Evolutionary conservation across 2,888 invertebrate genomes (phyloP).

Genomic region (Eristalis intricaria): DNA sequence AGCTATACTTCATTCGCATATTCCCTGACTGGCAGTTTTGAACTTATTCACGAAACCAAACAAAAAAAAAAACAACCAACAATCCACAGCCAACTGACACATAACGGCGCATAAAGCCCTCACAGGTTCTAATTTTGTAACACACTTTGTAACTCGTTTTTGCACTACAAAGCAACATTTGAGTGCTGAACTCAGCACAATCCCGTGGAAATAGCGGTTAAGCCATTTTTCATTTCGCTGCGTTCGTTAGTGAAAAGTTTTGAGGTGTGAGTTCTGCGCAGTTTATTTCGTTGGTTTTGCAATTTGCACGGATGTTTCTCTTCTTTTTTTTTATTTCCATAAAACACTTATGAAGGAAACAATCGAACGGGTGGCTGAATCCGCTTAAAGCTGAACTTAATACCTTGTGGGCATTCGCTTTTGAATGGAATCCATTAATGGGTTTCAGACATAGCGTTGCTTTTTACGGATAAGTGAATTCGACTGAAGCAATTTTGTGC

Average conservation of each 20-base stretch:
- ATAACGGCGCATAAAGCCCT: not conserved
- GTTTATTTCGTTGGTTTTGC: not conserved
- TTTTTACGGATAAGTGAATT: not conserved
- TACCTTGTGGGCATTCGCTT: not conserved
- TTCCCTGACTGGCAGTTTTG: not conserved
- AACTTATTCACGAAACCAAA: not conserved
- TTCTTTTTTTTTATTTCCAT: not conserved
- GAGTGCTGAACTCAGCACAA: not conserved
- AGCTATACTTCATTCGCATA: not conserved
- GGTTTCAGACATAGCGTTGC: not conserved
- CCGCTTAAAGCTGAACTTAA: not conserved
- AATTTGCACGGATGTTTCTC: not conserved
- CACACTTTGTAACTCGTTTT: not conserved
- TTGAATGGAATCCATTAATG: not conserved
- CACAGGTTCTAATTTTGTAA: not conserved
- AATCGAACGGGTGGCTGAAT: not conserved
- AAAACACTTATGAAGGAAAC: not conserved
- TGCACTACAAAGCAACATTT: not conserved
- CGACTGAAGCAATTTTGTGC: not conserved
- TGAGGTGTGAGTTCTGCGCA: not conserved
- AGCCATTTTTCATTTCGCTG: conserved; percentile 2
- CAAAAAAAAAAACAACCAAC: not conserved
- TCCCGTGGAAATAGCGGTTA: conserved; percentile 3
- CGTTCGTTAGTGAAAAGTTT: conserved; percentile 19
- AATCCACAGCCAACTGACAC: not conserved